Percentiles rank a stretch among this genome's conserved stretches.
phyloP scores from a whole-genome alignment of 2,888 invertebrate species.

The Apamea anceps region DNA sequence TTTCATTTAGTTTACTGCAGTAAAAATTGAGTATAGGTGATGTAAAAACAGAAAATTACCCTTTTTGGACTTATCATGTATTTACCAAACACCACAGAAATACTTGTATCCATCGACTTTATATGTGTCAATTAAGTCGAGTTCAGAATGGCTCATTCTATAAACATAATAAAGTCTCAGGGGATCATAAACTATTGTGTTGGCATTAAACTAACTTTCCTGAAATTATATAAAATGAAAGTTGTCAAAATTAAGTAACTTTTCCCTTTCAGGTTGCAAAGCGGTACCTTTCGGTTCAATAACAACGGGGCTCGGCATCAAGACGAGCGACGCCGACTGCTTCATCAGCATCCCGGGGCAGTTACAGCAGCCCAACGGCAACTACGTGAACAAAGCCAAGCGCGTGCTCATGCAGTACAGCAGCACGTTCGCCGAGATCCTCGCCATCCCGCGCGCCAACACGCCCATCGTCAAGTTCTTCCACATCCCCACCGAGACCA shows the following conservation, averaged over 20 bases:
- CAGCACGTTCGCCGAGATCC: slow-evolving; percentile 88
- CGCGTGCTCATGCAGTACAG: slow-evolving; percentile 80
- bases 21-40: too few relatives aligned
- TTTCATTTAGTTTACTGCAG: too few relatives aligned
- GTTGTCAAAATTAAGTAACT: neutral
- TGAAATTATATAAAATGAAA: neutral
- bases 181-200: neutral
- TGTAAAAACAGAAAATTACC: too few relatives aligned
- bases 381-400: slow-evolving; percentile 78
- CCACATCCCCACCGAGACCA: slow-evolving; percentile 91
- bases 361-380: slow-evolving; percentile 64
- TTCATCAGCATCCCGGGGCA: slow-evolving; percentile 88
- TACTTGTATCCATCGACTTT: neutral
- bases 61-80: too few relatives aligned
- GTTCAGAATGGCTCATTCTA: neutral
- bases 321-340: slow-evolving; percentile 93
- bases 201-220: neutral
- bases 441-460: slow-evolving; percentile 93
- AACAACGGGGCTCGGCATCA: slow-evolving; percentile 92
- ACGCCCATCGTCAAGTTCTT: slow-evolving; percentile 94
- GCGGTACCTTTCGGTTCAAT: slow-evolving; percentile 93
- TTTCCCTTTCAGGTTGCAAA: slow-evolving; percentile 75
- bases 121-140: neutral
- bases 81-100: too few relatives aligned
- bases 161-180: neutral